Conservation (phyloP, 2,113 vertebrate species). For the Chionomys nivalis region DNA sequence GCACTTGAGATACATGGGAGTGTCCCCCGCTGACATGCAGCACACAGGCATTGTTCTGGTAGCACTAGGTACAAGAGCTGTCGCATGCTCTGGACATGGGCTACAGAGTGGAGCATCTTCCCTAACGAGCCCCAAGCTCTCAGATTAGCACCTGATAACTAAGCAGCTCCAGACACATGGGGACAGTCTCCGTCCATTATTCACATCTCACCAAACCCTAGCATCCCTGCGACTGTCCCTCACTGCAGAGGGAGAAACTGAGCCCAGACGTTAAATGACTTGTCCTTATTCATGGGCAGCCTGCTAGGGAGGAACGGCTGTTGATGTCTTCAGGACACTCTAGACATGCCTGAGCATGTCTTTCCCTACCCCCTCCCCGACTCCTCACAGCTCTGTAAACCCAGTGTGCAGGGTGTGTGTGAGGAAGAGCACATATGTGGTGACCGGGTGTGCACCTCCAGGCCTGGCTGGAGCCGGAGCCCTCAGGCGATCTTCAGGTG, state of each 20-base stretch:
- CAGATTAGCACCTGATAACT: background rate
- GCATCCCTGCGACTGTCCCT: background rate
- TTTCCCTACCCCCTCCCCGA: background rate
- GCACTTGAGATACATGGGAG: background rate
- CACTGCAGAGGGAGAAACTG: background rate
- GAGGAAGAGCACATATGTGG: background rate
- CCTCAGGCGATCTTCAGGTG: background rate
- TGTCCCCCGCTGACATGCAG: background rate
- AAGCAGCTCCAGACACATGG: background rate
- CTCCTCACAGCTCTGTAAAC: background rate
- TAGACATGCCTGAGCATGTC: background rate
- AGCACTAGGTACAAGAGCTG: background rate
- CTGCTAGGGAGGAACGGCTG: background rate
- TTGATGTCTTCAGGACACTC: background rate
- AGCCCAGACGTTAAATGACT: background rate
- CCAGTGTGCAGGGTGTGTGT: rapidly evolving
- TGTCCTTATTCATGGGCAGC: background rate
- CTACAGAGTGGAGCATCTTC: no score
- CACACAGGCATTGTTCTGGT: background rate
- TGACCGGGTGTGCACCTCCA: background rate
- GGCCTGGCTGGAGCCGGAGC: background rate
- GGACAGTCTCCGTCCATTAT: background rate
- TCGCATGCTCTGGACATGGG: background rate
- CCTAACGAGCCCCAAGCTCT: background rate
- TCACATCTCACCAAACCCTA: background rate